Conservation (phyloP, 2,797 vertebrate species). For the Gallirallus australis region DNA sequence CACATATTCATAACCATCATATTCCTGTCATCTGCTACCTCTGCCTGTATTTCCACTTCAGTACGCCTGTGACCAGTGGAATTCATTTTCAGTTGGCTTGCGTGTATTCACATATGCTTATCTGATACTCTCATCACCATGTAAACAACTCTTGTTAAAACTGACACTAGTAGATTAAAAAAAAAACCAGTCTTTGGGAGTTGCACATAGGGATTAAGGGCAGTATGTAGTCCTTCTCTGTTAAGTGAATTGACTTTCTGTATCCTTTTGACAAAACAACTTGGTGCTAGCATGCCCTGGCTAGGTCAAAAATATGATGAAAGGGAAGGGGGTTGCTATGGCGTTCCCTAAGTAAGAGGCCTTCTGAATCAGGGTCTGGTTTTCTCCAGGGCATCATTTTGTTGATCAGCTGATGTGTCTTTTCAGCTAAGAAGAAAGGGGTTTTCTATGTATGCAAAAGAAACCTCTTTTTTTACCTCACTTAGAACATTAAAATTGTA, state of each 20-base stretch:
- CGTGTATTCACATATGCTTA: constrained; percentile 14
- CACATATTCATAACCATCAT: constrained; percentile 38
- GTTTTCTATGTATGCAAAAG: neutral
- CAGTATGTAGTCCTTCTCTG: neutral
- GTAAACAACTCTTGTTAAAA: constrained; percentile 41
- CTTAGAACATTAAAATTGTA: constrained; percentile 79
- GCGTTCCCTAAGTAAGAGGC: constrained; percentile 67
- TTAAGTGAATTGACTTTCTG: constrained; percentile 41
- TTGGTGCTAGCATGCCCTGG: constrained; percentile 79
- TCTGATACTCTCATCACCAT: constrained; percentile 34
- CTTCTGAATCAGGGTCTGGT: constrained; percentile 33
- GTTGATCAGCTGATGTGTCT: constrained; percentile 78
- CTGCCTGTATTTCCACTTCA: constrained; percentile 68
- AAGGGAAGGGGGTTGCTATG: constrained; percentile 45
- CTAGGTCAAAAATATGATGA: constrained; percentile 47
- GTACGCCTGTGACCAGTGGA: constrained; percentile 31
- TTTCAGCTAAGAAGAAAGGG: constrained; percentile 48
- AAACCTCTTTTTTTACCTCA: constrained; percentile 82
- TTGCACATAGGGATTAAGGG: neutral
- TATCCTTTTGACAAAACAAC: constrained; percentile 58
- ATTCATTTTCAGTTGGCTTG: constrained; percentile 55
- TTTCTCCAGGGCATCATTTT: constrained; percentile 71
- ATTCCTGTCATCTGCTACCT: constrained; percentile 78
- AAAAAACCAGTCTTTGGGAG: neutral
- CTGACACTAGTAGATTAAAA: neutral